A percentile compares a stretch with the other conserved stretches of the same genome.
Evolutionary conservation across 2,113 vertebrate genomes (phyloP).

Genomic region (Amphilophus citrinellus): DNA sequence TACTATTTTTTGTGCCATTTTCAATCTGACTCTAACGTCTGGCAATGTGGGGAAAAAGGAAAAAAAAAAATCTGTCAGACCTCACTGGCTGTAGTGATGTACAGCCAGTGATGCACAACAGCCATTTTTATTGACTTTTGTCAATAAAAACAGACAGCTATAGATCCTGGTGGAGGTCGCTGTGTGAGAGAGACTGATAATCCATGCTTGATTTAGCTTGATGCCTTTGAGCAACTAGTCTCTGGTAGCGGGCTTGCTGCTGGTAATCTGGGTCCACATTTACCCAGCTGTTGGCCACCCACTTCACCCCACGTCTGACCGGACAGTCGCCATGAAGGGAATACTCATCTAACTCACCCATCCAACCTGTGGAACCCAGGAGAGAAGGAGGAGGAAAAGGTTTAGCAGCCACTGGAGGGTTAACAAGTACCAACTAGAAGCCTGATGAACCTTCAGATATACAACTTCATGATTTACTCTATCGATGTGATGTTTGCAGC

Average conservation of each 20-base stretch:
- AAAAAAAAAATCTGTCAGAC: background rate
- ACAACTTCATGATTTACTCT: background rate
- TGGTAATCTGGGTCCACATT: slow-evolving; percentile 92
- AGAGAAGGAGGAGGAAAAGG: background rate
- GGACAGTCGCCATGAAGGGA: slow-evolving; percentile 94
- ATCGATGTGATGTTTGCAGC: background rate
- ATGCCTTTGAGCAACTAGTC: slow-evolving; percentile 86
- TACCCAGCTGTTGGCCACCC: slow-evolving; percentile 96
- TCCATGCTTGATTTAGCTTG: slow-evolving; percentile 63
- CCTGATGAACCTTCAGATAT: background rate
- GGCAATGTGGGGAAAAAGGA: background rate
- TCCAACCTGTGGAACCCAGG: slow-evolving; percentile 86
- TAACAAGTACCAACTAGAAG: background rate
- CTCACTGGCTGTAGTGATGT: background rate
- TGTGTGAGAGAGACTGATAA: slow-evolving; percentile 70
- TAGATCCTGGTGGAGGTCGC: slow-evolving; percentile 78
- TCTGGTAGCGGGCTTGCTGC: slow-evolving; percentile 91
- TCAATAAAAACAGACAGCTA: slow-evolving; percentile 46
- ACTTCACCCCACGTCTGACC: slow-evolving; percentile 91
- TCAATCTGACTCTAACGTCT: background rate
- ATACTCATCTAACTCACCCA: slow-evolving; percentile 95
- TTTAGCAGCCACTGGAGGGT: background rate
- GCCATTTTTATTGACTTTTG: no score
- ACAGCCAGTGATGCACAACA: background rate
- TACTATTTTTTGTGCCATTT: slow-evolving; percentile 44